Conservation (phyloP, 1,140 invertebrate genomes). For the Drosophila littoralis region DNA sequence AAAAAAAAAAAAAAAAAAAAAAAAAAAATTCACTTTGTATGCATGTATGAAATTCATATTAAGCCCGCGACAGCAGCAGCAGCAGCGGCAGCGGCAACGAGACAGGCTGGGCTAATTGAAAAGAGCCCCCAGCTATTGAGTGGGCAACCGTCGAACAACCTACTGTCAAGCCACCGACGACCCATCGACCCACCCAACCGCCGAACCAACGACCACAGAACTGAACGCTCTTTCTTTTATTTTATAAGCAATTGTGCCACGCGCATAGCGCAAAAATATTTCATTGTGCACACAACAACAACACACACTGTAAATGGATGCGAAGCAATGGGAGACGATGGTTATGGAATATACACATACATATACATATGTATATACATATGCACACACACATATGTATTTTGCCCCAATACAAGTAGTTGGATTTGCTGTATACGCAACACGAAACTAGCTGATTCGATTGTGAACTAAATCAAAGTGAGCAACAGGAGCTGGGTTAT, state of each 20-base stretch:
- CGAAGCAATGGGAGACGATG: slow-evolving; percentile 14
- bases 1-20: slow-evolving; percentile 30
- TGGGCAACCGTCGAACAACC: slow-evolving; percentile 37
- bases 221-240: slow-evolving; percentile 40
- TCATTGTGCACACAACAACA: slow-evolving; percentile 30
- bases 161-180: slow-evolving; percentile 28
- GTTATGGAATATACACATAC: slow-evolving; percentile 1
- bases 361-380: not conserved
- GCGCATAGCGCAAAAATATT: slow-evolving; percentile 53
- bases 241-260: slow-evolving; percentile 52
- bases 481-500: slow-evolving; percentile 17
- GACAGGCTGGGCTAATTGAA: slow-evolving; percentile 44
- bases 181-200: slow-evolving; percentile 44
- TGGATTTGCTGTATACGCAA: slow-evolving; percentile 23
- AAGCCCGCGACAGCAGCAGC: slow-evolving; percentile 43
- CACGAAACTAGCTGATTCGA: slow-evolving; percentile 22
- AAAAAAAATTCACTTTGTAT: slow-evolving; percentile 72
- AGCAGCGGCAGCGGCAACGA: slow-evolving; percentile 8
- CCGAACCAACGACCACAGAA: slow-evolving; percentile 19
- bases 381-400: not conserved
- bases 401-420: slow-evolving; percentile 15
- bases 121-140: slow-evolving; percentile 50
- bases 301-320: slow-evolving; percentile 19
- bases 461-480: slow-evolving; percentile 7
- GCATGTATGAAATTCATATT: slow-evolving; percentile 80